Percentiles rank a stretch among this genome's conserved stretches.
These are phyloP conservation scores for Tipula vernalis DNA, from an alignment of 2,888 invertebrate genomes.

Conservation along the genomic window DNA sequence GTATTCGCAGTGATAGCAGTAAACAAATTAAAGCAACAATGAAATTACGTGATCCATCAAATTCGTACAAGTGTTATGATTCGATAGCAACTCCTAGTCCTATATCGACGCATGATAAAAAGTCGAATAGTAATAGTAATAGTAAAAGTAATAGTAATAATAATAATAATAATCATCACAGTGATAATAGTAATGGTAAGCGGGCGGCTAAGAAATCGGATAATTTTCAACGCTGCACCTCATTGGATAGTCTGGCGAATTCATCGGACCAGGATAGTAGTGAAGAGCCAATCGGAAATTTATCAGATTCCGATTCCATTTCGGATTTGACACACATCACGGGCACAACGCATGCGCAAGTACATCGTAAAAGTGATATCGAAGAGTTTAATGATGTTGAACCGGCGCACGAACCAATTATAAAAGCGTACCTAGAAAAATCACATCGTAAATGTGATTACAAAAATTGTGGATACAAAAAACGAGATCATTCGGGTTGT, in stretches of 20 bases:
- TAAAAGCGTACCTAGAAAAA: slow-evolving; percentile 19
- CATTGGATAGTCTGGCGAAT: slow-evolving; percentile 55
- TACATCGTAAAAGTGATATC: slow-evolving; percentile 30
- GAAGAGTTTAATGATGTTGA: slow-evolving; percentile 29
- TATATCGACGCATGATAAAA: slow-evolving; percentile 12
- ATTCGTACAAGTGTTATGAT: slow-evolving; percentile 39
- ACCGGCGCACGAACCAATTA: slow-evolving; percentile 15
- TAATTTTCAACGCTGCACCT: slow-evolving; percentile 34
- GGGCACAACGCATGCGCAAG: slow-evolving; percentile 30
- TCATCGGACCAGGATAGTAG: slow-evolving; percentile 48
- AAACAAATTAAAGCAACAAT: not conserved
- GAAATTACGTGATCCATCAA: slow-evolving; percentile 19
- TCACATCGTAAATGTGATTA: slow-evolving; percentile 17
- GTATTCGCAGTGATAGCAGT: not conserved
- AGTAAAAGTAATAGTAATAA: slow-evolving; percentile 14
- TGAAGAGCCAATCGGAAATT: slow-evolving; percentile 42
- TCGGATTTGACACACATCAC: slow-evolving; percentile 46
- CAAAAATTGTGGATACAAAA: slow-evolving; percentile 18
- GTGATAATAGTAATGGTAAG: not conserved
- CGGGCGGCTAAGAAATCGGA: not conserved
- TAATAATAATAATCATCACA: slow-evolving; percentile 12
- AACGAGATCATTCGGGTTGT: slow-evolving; percentile 8
- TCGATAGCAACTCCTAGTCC: slow-evolving; percentile 18
- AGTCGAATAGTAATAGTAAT: slow-evolving; percentile 17
- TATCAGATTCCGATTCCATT: slow-evolving; percentile 50